Percentiles rank a stretch among this genome's conserved stretches.
These are phyloP conservation scores for Cephalopachus bancanus DNA, from an alignment of 2,797 vertebrate species.

Conservation along the genomic window DNA sequence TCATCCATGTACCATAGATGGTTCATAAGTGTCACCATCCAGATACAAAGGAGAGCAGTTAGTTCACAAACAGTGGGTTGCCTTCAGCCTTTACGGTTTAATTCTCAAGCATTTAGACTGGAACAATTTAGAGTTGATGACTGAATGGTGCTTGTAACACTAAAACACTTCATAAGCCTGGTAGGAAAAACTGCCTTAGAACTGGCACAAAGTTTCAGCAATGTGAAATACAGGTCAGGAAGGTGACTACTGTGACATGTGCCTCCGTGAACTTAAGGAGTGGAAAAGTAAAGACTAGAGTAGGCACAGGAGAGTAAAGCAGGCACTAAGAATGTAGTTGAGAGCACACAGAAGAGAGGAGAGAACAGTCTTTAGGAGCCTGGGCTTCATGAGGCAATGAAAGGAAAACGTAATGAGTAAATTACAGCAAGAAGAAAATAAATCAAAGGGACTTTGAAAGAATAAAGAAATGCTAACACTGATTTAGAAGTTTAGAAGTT, in stretches of 20 bases:
- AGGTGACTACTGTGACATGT: fast-evolving
- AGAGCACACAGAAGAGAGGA: not conserved
- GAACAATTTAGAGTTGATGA: not conserved
- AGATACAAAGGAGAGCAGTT: not conserved
- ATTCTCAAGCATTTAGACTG: not conserved
- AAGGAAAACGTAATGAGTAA: not conserved
- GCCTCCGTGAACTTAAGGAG: fast-evolving
- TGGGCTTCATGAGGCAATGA: not conserved
- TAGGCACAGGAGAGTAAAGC: not conserved
- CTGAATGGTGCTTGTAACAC: not conserved
- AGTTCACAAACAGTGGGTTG: not conserved
- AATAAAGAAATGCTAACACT: not conserved
- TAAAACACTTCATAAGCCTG: not conserved
- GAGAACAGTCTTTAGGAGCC: not conserved
- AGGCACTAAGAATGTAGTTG: fast-evolving
- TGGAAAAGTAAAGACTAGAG: not conserved
- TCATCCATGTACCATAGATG: too few relatives aligned
- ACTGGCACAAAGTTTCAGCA: not conserved
- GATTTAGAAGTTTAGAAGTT: too few relatives aligned
- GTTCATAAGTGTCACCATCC: not conserved
- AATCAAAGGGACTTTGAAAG: not conserved
- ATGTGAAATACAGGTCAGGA: not conserved
- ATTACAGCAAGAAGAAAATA: not conserved
- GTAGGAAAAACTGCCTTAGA: not conserved
- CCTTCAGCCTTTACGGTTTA: not conserved